Evolutionary conservation across 2,888 invertebrate genomes (phyloP).

Genomic region (Coenonympha glycerion): DNA sequence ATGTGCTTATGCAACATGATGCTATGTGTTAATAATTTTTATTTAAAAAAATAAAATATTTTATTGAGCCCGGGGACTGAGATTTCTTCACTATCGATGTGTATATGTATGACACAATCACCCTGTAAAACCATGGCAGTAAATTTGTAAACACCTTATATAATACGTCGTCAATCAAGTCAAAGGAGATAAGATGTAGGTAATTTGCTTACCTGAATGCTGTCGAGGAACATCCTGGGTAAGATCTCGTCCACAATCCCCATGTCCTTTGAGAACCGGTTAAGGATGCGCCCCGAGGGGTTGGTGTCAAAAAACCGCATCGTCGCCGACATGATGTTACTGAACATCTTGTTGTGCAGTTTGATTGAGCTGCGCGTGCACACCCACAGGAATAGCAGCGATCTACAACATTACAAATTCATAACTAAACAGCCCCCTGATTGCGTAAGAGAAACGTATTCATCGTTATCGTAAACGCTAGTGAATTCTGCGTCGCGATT

Average conservation of each 20-base stretch:
- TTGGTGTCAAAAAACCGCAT: conserved; percentile 90
- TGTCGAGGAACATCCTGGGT: conserved; percentile 79
- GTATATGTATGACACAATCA: too few relatives aligned
- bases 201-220: conserved; percentile 68
- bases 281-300: conserved; percentile 87
- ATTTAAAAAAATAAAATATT: too few relatives aligned
- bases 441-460: too few relatives aligned
- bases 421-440: too few relatives aligned
- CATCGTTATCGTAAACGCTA: too few relatives aligned
- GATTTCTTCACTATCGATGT: too few relatives aligned
- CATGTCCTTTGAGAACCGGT: conserved; percentile 90
- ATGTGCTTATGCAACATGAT: too few relatives aligned
- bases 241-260: conserved; percentile 85
- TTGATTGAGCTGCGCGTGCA: conserved; percentile 84
- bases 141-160: too few relatives aligned
- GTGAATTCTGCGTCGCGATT: too few relatives aligned
- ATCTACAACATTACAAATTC: too few relatives aligned
- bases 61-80: too few relatives aligned
- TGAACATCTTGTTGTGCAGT: conserved; percentile 87
- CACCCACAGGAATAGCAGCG: conserved; percentile 82
- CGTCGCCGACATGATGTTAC: conserved; percentile 82
- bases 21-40: too few relatives aligned
- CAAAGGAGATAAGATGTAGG: not conserved
- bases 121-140: not conserved
- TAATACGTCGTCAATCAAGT: not conserved